Conservation (phyloP, 2,797 vertebrate genomes). For the Agapornis canus region DNA sequence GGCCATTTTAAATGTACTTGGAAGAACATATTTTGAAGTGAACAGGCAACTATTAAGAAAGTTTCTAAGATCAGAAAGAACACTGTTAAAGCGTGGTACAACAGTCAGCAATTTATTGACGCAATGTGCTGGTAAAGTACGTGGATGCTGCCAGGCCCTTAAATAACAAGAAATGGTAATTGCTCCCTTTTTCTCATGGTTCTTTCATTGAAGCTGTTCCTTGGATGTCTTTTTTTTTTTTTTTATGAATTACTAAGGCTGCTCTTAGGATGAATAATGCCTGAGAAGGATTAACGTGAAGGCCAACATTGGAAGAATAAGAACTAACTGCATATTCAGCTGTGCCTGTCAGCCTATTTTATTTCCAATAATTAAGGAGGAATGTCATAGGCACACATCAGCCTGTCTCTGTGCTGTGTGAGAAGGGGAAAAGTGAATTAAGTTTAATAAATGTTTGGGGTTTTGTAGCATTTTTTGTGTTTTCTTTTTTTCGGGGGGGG, state of each 20-base stretch:
- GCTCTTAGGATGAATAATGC: not conserved
- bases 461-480: not conserved
- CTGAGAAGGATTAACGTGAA: not conserved
- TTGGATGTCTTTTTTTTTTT: not conserved
- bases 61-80: not conserved
- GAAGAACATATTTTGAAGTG: not conserved
- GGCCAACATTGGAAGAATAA: accelerated
- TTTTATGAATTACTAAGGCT: not conserved
- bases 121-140: not conserved
- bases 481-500: too few relatives aligned
- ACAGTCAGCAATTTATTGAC: not conserved
- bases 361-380: not conserved
- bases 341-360: not conserved
- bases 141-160: not conserved
- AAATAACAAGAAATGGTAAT: not conserved
- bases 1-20: not conserved
- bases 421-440: not conserved
- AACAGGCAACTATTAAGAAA: not conserved
- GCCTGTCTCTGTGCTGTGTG: not conserved
- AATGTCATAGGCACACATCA: accelerated
- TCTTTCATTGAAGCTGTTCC: not conserved
- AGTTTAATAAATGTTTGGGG: not conserved
- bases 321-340: not conserved
- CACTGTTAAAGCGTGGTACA: not conserved
- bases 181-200: not conserved